Percentiles rank a stretch among this genome's conserved stretches.
Evolutionary conservation across 2,888 invertebrate genomes (phyloP).

Genomic region (Ctena decussata): DNA sequence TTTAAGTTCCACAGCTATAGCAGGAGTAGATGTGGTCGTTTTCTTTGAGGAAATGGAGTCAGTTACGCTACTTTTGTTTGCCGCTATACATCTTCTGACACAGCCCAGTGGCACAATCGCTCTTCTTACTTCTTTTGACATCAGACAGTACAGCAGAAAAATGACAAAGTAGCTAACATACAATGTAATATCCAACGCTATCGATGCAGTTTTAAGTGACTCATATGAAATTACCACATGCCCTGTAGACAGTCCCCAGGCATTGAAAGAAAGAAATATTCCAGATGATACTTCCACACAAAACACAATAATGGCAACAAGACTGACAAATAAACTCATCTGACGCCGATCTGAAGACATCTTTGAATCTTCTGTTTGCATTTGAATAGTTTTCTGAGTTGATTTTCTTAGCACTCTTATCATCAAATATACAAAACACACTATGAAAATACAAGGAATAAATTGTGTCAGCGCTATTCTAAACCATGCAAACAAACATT

Average conservation of each 20-base stretch:
- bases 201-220: background rate
- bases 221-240: background rate
- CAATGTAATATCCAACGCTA: background rate
- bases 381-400: no score
- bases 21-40: no score
- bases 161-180: constrained; percentile 6
- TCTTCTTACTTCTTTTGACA: background rate
- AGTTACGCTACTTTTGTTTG: no score
- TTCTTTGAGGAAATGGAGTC: no score
- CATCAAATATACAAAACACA: background rate
- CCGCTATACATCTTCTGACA: no score
- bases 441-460: background rate
- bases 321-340: background rate
- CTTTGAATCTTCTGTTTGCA: background rate
- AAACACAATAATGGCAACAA: background rate
- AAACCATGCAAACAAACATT: background rate
- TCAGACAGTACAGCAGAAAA: background rate
- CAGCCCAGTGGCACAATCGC: no score
- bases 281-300: background rate
- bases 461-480: background rate
- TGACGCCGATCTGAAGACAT: background rate
- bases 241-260: background rate
- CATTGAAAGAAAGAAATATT: background rate
- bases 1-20: no score
- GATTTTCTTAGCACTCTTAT: background rate